Conservation (phyloP, 1,140 invertebrate species). For the Pseudomyrmex flavicornis region DNA sequence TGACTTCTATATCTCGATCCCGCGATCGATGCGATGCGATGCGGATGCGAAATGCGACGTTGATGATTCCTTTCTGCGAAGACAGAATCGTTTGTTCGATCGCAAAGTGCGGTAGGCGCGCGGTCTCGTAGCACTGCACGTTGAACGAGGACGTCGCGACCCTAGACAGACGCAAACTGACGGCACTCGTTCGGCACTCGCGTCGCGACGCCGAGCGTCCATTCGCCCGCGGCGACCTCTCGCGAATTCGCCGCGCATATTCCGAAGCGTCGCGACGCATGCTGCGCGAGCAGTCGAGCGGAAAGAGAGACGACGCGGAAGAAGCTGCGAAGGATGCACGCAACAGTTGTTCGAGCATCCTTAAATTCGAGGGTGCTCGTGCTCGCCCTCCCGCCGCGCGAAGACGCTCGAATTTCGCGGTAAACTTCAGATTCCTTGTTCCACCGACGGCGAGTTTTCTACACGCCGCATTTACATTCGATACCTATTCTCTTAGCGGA, state of each 20-base stretch:
- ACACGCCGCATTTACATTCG: neutral
- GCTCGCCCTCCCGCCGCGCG: conserved; percentile 22
- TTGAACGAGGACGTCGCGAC: conserved; percentile 73
- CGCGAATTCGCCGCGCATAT: conserved; percentile 48
- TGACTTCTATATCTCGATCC: conserved; percentile 7
- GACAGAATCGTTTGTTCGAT: conserved; percentile 1
- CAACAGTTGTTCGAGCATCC: conserved; percentile 61
- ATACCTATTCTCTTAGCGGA: neutral
- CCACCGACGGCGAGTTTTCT: neutral
- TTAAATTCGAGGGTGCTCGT: conserved; percentile 58
- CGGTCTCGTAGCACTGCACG: conserved; percentile 36
- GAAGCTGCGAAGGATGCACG: conserved; percentile 60
- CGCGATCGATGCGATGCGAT: neutral
- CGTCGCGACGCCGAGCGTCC: conserved; percentile 73
- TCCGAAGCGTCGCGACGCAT: conserved; percentile 48
- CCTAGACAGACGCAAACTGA: conserved; percentile 81
- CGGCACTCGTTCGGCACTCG: conserved; percentile 62
- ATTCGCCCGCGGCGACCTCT: conserved; percentile 55
- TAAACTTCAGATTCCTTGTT: conserved; percentile 1
- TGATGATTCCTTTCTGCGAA: too few species aligned
- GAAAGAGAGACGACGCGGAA: conserved; percentile 56
- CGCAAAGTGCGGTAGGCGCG: conserved; percentile 22
- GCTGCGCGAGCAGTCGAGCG: conserved; percentile 52
- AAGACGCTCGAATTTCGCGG: conserved; percentile 34
- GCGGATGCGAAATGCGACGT: neutral